Conservation (phyloP, 2,888 invertebrate species). For the Metacarcinus magister region DNA sequence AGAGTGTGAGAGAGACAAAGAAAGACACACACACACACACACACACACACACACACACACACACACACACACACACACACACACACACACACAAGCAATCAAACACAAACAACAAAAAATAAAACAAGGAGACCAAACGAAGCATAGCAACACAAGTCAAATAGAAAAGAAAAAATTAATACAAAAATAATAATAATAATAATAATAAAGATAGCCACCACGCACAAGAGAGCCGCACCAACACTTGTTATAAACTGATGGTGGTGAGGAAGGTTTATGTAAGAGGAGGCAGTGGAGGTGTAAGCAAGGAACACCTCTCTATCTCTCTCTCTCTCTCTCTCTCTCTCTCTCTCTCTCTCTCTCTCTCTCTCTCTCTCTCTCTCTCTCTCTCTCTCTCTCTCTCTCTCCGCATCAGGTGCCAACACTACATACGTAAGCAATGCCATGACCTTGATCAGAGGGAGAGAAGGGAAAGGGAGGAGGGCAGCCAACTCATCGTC, state of each 20-base stretch:
- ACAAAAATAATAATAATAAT: neutral
- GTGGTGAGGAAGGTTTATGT: neutral
- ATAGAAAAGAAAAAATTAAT: too few species aligned
- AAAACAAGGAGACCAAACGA: too few species aligned
- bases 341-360: neutral
- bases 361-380: constrained; percentile 45
- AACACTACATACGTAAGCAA: neutral
- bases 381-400: constrained; percentile 45
- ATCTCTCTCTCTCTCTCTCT: too few species aligned
- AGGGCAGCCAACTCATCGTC: neutral
- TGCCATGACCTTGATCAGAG: neutral
- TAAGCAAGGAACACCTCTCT: neutral
- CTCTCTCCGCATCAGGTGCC: neutral
- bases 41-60: too few species aligned
- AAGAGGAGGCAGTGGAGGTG: neutral
- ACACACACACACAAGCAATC: too few species aligned
- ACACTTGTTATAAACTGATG: neutral
- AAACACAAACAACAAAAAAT: too few species aligned
- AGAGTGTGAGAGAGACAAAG: too few species aligned
- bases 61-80: too few species aligned
- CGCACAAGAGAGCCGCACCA: neutral
- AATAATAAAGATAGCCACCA: neutral
- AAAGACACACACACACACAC: too few species aligned
- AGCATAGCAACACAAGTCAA: too few species aligned
- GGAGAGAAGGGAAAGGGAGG: neutral